Evolutionary conservation across 2,113 vertebrate genomes (phyloP).

Genomic region (Engraulis encrasicolus): DNA sequence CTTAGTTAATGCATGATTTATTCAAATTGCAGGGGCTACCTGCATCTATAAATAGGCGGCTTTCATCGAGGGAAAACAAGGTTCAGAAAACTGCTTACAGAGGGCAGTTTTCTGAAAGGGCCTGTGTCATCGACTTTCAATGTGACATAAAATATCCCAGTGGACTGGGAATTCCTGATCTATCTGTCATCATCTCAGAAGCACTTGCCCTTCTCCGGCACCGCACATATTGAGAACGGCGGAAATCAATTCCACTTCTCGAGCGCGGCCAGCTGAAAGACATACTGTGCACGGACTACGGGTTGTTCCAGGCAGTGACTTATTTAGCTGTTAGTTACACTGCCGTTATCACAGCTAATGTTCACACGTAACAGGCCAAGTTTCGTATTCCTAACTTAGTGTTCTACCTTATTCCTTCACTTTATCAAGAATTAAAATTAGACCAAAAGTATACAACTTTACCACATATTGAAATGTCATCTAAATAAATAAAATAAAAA

Average conservation of each 20-base stretch:
- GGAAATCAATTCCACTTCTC: background rate
- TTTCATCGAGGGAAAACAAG: background rate
- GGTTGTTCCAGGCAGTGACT: background rate
- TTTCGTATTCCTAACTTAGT: background rate
- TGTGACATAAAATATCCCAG: background rate
- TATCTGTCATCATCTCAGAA: background rate
- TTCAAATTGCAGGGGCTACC: background rate
- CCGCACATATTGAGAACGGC: background rate
- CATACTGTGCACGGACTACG: background rate
- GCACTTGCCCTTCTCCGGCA: background rate
- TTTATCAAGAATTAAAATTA: background rate
- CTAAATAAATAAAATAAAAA: background rate
- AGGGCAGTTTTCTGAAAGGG: background rate
- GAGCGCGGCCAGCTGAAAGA: background rate
- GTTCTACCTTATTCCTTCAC: background rate
- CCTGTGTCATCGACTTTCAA: constrained; percentile 19
- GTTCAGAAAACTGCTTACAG: background rate
- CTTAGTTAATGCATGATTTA: background rate
- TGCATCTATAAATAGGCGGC: background rate
- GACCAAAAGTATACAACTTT: background rate
- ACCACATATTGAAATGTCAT: background rate
- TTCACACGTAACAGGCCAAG: background rate
- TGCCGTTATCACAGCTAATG: background rate
- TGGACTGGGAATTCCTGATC: background rate
- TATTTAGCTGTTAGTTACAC: no score